phyloP scores from a whole-genome alignment of 2,888 invertebrate genomes.

The Patella caerulea region DNA sequence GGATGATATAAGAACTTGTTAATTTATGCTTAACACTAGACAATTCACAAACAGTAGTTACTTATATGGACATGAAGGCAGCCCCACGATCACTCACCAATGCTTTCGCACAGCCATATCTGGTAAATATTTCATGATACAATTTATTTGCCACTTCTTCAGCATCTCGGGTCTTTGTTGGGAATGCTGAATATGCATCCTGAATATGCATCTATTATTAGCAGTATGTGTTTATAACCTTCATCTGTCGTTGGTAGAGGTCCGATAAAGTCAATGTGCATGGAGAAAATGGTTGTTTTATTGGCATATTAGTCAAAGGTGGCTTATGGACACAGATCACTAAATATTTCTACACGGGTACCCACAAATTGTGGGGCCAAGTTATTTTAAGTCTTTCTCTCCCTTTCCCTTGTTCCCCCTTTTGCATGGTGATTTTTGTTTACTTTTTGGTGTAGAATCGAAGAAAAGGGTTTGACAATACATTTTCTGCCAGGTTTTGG shows the following conservation, averaged over 20 bases:
- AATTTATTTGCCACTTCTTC: neutral
- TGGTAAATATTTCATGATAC: neutral
- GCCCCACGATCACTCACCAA: neutral
- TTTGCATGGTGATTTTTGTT: too few species aligned
- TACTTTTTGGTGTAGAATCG: too few species aligned
- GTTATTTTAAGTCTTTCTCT: too few species aligned
- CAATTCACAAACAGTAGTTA: neutral
- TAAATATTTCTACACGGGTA: too few species aligned
- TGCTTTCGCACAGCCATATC: neutral
- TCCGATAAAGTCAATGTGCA: neutral
- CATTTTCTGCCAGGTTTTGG: too few species aligned
- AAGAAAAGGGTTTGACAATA: too few species aligned
- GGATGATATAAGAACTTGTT: constrained; percentile 15
- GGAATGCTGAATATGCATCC: neutral
- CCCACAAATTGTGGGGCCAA: too few species aligned
- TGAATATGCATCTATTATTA: too few species aligned
- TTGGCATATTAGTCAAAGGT: too few species aligned
- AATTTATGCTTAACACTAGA: neutral
- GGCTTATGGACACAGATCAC: too few species aligned
- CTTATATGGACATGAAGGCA: neutral
- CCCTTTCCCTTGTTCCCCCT: too few species aligned
- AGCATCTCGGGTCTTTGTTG: constrained; percentile 4
- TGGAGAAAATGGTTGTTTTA: neutral
- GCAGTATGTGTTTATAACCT: neutral
- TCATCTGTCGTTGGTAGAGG: neutral